Percentiles rank a stretch among this genome's conserved stretches.
Conservation (phyloP, 2,888 invertebrate species). For the Xylota sylvarum region DNA sequence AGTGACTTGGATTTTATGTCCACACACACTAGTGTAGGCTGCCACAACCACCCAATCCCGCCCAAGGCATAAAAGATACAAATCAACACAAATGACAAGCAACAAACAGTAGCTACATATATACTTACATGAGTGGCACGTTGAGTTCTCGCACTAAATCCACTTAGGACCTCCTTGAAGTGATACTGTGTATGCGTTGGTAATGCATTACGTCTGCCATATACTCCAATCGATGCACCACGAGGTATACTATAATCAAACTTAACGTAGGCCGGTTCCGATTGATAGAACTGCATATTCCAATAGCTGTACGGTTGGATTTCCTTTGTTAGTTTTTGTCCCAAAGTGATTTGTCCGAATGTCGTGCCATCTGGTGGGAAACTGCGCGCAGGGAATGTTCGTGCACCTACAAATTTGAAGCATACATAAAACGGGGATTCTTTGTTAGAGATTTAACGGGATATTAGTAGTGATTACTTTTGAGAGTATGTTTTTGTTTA, state of each 20-base stretch:
- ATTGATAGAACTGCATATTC: slow-evolving; percentile 99
- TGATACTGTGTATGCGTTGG: slow-evolving; percentile 99
- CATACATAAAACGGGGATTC: slow-evolving; percentile 70
- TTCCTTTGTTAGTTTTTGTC: slow-evolving; percentile 94
- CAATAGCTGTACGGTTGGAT: slow-evolving; percentile 98
- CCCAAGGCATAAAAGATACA: slow-evolving; percentile 9
- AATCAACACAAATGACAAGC: slow-evolving; percentile 1
- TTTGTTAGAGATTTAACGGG: slow-evolving; percentile 69
- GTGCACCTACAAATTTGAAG: slow-evolving; percentile 88
- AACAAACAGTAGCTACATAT: slow-evolving; percentile 82
- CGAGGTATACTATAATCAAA: slow-evolving; percentile 97
- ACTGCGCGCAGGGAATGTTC: slow-evolving; percentile 95
- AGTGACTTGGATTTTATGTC: background rate
- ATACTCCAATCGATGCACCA: slow-evolving; percentile 97
- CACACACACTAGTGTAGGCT: slow-evolving; percentile 7
- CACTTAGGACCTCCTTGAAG: slow-evolving; percentile 96
- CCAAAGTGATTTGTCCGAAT: slow-evolving; percentile 94
- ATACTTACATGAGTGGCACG: slow-evolving; percentile 92
- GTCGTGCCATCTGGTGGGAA: slow-evolving; percentile 97
- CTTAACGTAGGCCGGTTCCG: slow-evolving; percentile 96
- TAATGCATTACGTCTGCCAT: slow-evolving; percentile 96
- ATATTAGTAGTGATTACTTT: slow-evolving; percentile 63
- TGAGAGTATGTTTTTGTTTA: slow-evolving; percentile 20
- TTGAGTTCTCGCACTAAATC: slow-evolving; percentile 93
- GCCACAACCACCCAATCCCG: slow-evolving; percentile 12